Evolutionary conservation across 2,797 vertebrate genomes (phyloP), one percentile per base, ranked within the genome.

Genomic region (Eulemur mongoz): DNA sequence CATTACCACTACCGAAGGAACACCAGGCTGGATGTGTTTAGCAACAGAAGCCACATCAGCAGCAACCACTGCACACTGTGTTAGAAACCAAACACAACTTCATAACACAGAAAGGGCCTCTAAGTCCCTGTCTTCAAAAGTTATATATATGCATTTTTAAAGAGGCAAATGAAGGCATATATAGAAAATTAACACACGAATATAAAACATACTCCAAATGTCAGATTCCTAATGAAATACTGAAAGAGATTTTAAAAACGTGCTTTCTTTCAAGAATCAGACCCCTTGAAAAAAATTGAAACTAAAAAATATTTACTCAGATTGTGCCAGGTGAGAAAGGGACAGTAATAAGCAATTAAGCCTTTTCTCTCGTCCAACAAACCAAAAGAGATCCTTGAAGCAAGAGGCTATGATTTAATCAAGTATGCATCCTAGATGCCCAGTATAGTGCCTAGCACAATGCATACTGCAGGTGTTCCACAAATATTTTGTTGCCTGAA

Each of bases 41-140:
- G 59, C 48, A 88, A 93, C 76, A 94, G n/a, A 94, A 61, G 57
- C 48, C 65, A 54, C 17, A 89, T 69, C 57, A 93, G 45, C 91
- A 97, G 75, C 57, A 91, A 93, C 54, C 85, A 50, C 17, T 63
- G 78, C 9, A 81, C n/a, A 45, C 32, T 73, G 35, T 91, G 69
- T 91, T 91, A 94, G 82, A 97, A 93, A 89, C 61, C 82, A 96
- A 96, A 76, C 43, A 91, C 61, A 89, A 76, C 70, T 95, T n/a
- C 32, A 3, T n/a, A 92, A 78, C n/a, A 87, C 30, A 40, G 27
- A 93, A 93, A 93, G n/a, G 32, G 43, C 54, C 54, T 81, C 73
- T 35, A 57, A 79, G 35, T 93, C 35, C 25, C 22, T 54, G 30
- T 91, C n/a, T 65, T 96, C 52, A 83, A 38, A 96, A 94, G 43